A percentile compares a stretch with the other conserved stretches of the same genome.
Evolutionary conservation across 2,888 invertebrate species (phyloP).

Genomic region (Xylota segnis): DNA sequence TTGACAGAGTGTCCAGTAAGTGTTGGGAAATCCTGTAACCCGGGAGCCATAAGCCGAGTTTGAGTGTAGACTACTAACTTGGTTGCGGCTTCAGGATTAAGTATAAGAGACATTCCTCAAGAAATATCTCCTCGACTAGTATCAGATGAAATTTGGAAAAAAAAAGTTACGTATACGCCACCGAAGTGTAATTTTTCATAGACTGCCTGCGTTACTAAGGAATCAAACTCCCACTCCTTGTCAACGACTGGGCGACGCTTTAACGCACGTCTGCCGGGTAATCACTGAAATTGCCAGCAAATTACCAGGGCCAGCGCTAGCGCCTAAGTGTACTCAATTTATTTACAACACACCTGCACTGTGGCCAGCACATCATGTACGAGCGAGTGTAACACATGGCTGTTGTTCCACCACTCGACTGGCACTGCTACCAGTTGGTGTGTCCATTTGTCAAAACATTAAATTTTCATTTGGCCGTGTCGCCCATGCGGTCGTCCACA

Average conservation of each 20-base stretch:
- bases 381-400: background rate
- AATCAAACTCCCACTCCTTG: background rate
- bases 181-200: too few relatives aligned
- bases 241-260: background rate
- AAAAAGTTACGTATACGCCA: too few relatives aligned
- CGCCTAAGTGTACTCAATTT: background rate
- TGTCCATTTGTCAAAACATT: constrained; percentile 66
- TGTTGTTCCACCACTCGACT: background rate
- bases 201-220: background rate
- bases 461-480: constrained; percentile 61
- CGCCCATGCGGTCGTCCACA: constrained; percentile 58
- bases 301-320: constrained; percentile 1
- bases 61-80: too few relatives aligned
- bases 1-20: too few relatives aligned
- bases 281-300: background rate
- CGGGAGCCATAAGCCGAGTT: too few relatives aligned
- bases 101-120: too few relatives aligned
- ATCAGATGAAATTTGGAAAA: too few relatives aligned
- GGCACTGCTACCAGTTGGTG: constrained; percentile 52
- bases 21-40: too few relatives aligned
- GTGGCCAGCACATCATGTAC: background rate
- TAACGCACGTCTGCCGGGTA: background rate
- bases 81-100: too few relatives aligned
- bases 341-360: constrained; percentile 3
- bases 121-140: too few relatives aligned